Evolutionary conservation across 2,888 invertebrate species (phyloP).

Genomic region (Mactromeris polynyma): DNA sequence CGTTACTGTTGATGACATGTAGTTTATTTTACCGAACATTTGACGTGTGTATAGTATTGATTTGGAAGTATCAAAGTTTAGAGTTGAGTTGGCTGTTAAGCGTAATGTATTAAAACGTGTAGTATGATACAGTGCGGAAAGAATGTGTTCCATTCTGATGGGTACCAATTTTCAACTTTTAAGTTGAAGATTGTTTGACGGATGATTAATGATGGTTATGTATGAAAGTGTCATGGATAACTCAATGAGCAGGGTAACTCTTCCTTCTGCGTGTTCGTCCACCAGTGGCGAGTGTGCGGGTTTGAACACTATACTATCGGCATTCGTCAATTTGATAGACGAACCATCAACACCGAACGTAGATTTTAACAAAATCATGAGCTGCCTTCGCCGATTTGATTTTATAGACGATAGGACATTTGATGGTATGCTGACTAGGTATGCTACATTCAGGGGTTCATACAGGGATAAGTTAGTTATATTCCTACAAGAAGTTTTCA

Average conservation of each 20-base stretch:
- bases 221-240: not conserved
- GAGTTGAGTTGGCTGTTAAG: no score
- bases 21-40: no score
- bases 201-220: not conserved
- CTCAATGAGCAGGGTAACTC: not conserved
- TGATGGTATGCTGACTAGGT: slow-evolving; percentile 12
- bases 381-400: slow-evolving; percentile 9
- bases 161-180: not conserved
- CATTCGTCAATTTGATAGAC: slow-evolving; percentile 10
- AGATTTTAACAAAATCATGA: slow-evolving; percentile 30
- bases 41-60: no score
- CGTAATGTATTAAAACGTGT: no score
- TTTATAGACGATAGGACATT: slow-evolving; percentile 24
- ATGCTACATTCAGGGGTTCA: slow-evolving; percentile 25
- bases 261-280: not conserved
- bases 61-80: no score
- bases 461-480: slow-evolving; percentile 30
- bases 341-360: not conserved
- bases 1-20: no score
- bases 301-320: not conserved
- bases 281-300: not conserved
- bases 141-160: not conserved
- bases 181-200: not conserved
- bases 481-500: slow-evolving; percentile 20
- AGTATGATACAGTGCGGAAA: not conserved